These are phyloP conservation scores for Agrenia bidenticulata DNA, from an alignment of 2,888 invertebrate species.

Conservation along the genomic window DNA sequence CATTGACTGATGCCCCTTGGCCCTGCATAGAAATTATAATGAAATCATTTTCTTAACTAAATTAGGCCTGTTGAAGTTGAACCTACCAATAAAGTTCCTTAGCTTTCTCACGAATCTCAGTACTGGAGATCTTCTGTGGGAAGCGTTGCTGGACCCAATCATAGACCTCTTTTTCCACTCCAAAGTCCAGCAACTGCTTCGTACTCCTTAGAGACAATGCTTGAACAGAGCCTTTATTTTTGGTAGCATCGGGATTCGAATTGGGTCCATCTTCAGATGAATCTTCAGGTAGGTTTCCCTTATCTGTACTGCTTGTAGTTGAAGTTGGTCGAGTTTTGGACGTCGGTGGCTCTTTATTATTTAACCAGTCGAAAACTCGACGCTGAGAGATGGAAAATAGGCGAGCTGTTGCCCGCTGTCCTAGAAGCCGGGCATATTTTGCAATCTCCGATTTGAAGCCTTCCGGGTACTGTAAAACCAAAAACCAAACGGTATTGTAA, in stretches of 20 bases:
- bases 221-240: neutral
- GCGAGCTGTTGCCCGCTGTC: constrained; percentile 52
- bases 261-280: no score
- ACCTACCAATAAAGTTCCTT: constrained; percentile 49
- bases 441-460: constrained; percentile 54
- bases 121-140: constrained; percentile 37
- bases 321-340: no score
- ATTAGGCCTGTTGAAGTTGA: neutral
- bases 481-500: no score
- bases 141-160: constrained; percentile 36
- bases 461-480: constrained; percentile 50
- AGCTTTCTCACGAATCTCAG: constrained; percentile 54
- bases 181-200: constrained; percentile 37
- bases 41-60: constrained; percentile 2
- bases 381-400: constrained; percentile 54
- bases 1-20: constrained; percentile 51
- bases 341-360: constrained; percentile 2
- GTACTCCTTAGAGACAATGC: constrained; percentile 2
- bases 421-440: constrained; percentile 49
- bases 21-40: constrained; percentile 27
- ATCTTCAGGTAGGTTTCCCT: no score
- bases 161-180: constrained; percentile 37
- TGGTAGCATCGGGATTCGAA: no score
- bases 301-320: no score
- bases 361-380: constrained; percentile 54